Evolutionary conservation across 2,113 vertebrate genomes (phyloP), one percentile per base, ranked within the genome.

Genomic region (Sinocyclocheilus maitianheensis): DNA sequence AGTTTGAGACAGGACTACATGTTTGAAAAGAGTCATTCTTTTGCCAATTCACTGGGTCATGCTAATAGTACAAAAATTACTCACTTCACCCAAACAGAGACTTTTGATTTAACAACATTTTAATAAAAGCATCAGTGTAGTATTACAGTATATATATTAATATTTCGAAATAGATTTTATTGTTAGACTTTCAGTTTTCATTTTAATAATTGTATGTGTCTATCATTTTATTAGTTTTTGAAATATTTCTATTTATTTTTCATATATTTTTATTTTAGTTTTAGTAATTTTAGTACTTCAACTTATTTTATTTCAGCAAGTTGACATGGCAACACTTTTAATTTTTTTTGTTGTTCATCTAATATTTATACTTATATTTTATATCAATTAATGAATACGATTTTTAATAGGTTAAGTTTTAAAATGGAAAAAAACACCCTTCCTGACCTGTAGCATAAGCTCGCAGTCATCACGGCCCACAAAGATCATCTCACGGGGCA

Each of bases 401-500:
- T 53, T 58, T 60, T 60, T 8, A 9, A 8, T 43, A 43, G 7
- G 40, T 43, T 43, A 0, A 34, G 6, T 18, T 34, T 34, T 34
- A 18, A 55, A 16, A 53, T 30, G 16, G 43, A 55, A 10, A 46
- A 43, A 78, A 3, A 18, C 62, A 81, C 24, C 10, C 6, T 72
- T 69, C 5, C 92, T 96, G 94, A 99, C 98, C 97, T 99, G 98
- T 63, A 99, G 95, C 98, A 99, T 99, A 88, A 99, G 97, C 92
- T 99, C 98, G 83, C 98, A 99, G 94, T 99, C 98, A 91, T 99
- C 98, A 90, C 98, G 96, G 85, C 98, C 98, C 30, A 99, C 98
- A 90, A 99, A 99, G 95, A 99, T 99, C 98, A 99, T 99, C 92
- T 99, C 98, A 77, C 97, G 95, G 88, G 98, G 98, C 91, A 99